Percentiles rank a stretch among this genome's conserved stretches.
These are phyloP conservation scores for Urocitellus parryii DNA, from an alignment of 2,113 vertebrate species.

Conservation along the genomic window DNA sequence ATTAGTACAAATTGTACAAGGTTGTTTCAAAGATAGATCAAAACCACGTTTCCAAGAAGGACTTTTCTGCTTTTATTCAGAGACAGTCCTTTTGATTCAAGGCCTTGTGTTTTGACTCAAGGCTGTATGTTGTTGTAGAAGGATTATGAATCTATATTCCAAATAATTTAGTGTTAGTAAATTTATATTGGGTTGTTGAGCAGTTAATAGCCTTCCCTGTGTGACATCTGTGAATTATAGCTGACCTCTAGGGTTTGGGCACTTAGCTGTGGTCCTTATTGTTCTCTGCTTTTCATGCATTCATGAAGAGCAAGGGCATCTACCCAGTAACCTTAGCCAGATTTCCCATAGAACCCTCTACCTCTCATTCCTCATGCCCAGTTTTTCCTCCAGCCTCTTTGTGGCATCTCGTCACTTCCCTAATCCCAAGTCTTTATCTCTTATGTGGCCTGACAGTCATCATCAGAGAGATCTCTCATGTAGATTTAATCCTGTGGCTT, in stretches of 20 bases:
- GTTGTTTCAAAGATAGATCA: slow-evolving; percentile 36
- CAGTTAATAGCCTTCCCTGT: too few species aligned
- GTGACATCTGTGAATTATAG: neutral
- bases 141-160: neutral
- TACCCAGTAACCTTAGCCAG: neutral
- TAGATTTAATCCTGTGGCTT: neutral
- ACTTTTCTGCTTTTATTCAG: slow-evolving; percentile 24
- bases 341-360: neutral
- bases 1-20: slow-evolving; percentile 12
- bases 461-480: neutral
- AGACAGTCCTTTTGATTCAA: slow-evolving; percentile 20
- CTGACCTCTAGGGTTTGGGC: neutral
- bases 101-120: slow-evolving; percentile 30
- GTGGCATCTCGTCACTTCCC: neutral
- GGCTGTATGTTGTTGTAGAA: neutral
- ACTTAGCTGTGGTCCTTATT: neutral
- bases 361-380: neutral
- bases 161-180: slow-evolving; percentile 33
- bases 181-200: neutral
- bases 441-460: neutral
- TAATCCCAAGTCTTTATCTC: neutral
- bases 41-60: neutral
- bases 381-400: neutral
- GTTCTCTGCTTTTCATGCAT: neutral
- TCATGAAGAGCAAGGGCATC: neutral